Base-by-base conservation (phyloP, 2,888 invertebrate genomes). In the Thyatira batis region DNA sequence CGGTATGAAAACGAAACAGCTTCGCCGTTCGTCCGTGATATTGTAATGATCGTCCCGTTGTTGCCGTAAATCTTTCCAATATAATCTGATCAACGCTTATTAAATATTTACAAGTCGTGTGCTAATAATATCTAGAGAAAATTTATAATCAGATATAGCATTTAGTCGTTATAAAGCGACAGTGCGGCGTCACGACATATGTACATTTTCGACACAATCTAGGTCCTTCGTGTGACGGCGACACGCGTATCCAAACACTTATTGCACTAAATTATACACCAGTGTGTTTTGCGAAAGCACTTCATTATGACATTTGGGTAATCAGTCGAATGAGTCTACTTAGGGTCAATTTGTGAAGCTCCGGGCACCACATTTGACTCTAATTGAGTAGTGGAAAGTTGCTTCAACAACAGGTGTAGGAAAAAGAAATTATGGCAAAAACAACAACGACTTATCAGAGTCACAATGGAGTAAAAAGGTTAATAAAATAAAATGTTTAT, bases 211-310 rank as follows among this genome's bases (percentile, higher is more conserved):
- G 53, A 51, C 45, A 44, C 44, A 55, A 54, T 60, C 33, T 57
- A 50, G 59, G 64, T 52, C 57, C 56, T 61, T 76, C 77, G 75
- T 75, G 78, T 69, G 60, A 58, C 56, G 51, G 54, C 46, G 59
- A 53, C 73, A 72, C 74, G 74, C 76, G 76, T 70, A 68, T 73
- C 75, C 65, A 71, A 71, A 67, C 67, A 55, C 65, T 76, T 71
- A 80, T 78, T 78, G 68, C 63, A 51, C 63, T 61, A 71, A 76
- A 78, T 79, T 77, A 71, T 65, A 73, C 52, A 55, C 53, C 56
- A 51, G 57, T 62, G 60, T 60, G 51, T 62, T 67, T 71, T 68
- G 71, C 69, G 67, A 70, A 73, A 75, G 62, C 58, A 64, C 61
- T 71, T 69, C 63, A 65, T 69, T 61, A 65, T 43, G 46, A 55